Evolutionary conservation across 2,888 invertebrate species (phyloP).

Genomic region (Ectobius pallidus): DNA sequence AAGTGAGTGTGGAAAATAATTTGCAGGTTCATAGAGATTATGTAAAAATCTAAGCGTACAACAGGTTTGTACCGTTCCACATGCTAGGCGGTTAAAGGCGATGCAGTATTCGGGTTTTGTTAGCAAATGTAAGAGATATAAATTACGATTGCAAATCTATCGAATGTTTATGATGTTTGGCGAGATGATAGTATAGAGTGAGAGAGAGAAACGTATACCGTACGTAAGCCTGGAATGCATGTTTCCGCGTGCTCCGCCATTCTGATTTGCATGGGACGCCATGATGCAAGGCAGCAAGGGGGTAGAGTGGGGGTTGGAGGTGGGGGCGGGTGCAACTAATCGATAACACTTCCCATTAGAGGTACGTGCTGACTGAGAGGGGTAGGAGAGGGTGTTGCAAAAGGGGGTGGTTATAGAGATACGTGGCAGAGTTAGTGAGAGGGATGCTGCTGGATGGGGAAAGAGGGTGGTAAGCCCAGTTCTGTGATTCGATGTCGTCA

Average conservation of each 20-base stretch:
- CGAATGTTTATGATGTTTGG: too few species aligned
- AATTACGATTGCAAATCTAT: too few species aligned
- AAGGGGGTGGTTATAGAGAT: slow-evolving; percentile 29
- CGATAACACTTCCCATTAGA: slow-evolving; percentile 38
- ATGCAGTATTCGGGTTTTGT: too few species aligned
- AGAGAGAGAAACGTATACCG: neutral
- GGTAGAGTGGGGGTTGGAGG: slow-evolving; percentile 11
- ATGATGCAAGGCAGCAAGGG: slow-evolving; percentile 33
- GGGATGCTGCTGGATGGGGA: neutral
- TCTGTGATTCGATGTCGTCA: slow-evolving; percentile 38
- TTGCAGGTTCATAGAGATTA: too few species aligned
- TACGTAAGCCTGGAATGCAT: neutral
- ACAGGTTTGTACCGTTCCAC: too few species aligned
- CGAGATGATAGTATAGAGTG: too few species aligned
- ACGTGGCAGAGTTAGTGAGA: slow-evolving; percentile 12
- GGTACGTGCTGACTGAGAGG: slow-evolving; percentile 25
- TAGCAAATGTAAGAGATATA: too few species aligned
- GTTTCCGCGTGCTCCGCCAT: slow-evolving; percentile 31
- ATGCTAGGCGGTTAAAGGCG: too few species aligned
- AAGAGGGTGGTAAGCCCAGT: slow-evolving; percentile 35
- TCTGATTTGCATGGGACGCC: slow-evolving; percentile 40
- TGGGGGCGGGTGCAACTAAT: slow-evolving; percentile 34
- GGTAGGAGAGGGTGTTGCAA: neutral
- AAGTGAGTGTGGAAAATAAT: too few species aligned
- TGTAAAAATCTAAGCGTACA: too few species aligned